Conservation (phyloP, 2,113 vertebrate genomes). For the Phaethornis superciliosus region DNA sequence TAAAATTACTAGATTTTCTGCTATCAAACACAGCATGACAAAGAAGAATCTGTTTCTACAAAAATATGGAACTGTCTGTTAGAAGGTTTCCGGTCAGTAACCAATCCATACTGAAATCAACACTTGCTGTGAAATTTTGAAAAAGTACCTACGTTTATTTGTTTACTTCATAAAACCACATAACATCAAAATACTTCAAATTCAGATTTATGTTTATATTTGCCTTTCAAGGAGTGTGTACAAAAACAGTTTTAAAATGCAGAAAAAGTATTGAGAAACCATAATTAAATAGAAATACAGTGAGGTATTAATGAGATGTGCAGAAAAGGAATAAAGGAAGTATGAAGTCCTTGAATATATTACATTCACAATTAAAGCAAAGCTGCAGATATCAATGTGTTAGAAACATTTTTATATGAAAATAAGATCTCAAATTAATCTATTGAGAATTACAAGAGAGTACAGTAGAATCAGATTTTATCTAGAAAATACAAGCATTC, state of each 20-base stretch:
- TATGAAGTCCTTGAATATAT: neutral
- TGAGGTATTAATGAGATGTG: neutral
- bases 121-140: neutral
- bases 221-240: neutral
- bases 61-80: neutral
- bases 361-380: neutral
- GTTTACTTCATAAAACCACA: neutral
- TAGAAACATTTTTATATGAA: neutral
- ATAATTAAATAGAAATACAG: neutral
- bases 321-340: neutral
- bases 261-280: neutral
- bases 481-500: neutral
- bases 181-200: neutral
- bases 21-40: neutral
- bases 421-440: neutral
- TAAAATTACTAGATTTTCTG: neutral
- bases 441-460: neutral
- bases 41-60: neutral
- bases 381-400: accelerated
- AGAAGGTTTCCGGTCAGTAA: neutral
- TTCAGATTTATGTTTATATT: accelerated
- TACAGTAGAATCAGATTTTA: neutral
- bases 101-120: neutral
- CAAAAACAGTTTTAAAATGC: neutral
- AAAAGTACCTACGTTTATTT: neutral